Evolutionary conservation across 2,888 invertebrate species (phyloP).

Genomic region (Dascillus cervinus): DNA sequence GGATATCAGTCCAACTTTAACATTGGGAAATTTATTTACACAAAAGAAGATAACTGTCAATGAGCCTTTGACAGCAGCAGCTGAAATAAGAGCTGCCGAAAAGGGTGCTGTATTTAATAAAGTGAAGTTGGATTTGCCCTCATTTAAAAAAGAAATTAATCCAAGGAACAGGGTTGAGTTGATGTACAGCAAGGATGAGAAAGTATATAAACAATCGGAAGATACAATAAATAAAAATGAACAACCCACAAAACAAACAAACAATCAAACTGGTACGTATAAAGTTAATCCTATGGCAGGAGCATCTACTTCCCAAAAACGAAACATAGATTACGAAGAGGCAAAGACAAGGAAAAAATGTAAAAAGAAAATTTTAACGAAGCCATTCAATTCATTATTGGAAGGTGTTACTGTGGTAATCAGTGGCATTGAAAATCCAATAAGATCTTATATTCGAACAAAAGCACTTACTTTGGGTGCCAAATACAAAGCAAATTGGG

Average conservation of each 20-base stretch:
- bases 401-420: constrained; percentile 67
- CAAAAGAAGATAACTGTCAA: too few species aligned
- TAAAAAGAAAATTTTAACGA: constrained; percentile 24
- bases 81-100: constrained; percentile 1
- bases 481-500: constrained; percentile 70
- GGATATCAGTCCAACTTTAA: too few species aligned
- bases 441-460: constrained; percentile 57
- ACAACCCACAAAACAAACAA: constrained; percentile 4
- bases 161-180: constrained; percentile 42
- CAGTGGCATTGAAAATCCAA: constrained; percentile 83
- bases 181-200: constrained; percentile 46
- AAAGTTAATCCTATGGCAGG: constrained; percentile 18
- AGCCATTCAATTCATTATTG: constrained; percentile 54
- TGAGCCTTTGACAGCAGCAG: constrained; percentile 2
- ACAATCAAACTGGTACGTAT: background rate
- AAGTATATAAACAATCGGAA: constrained; percentile 16
- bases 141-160: background rate
- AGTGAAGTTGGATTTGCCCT: too few species aligned
- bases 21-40: too few species aligned
- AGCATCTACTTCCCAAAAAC: constrained; percentile 10
- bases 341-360: constrained; percentile 28
- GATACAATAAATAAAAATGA: background rate
- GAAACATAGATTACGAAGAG: constrained; percentile 13
- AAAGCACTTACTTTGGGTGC: constrained; percentile 73
- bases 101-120: constrained; percentile 4